Base-by-base conservation (phyloP, 2,797 vertebrate genomes). In the Girardinus metallicus region DNA sequence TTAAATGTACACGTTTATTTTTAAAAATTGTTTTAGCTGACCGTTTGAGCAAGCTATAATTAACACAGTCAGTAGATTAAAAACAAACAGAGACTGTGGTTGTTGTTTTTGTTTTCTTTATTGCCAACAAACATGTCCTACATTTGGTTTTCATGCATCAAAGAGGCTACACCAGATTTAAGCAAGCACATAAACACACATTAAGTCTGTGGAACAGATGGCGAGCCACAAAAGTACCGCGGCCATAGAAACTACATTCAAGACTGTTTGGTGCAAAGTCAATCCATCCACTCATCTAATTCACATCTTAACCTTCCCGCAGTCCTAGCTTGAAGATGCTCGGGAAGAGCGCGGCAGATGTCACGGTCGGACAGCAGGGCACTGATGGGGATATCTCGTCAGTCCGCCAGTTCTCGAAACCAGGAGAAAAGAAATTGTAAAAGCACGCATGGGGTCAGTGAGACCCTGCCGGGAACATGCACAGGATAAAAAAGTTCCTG, bases 131-230 rank as follows among this genome's bases (percentile, higher is more conserved):
- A 78, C 5, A 44, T 83, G 26, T 55, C 74, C 3, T 12, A 57
- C 13, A 39, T 81, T 60, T 49, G 36, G 16, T 36, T 68, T 83
- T 86, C 91, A 88, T 92, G 91, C 92, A 89, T 79, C 64, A 64
- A 88, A 80, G 12, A 2, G 26, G 11, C 21, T 41, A 79, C 55
- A 47, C 9, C 26, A 73, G 75, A 16, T 80, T 23, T n/a, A 47
- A 78, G 81, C 77, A 85, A 85, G 83, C 87, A 81, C 9, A 46
- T 76, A 13, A 73, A 71, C 2, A 82, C 75, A 83, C 72, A 55
- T 76, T 68, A 64, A 68, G 34, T 8, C 43, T 43, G 34, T 64
- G 23, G 73, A 64, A 57, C 4, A 47, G 39, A 78, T 68, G 60
- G 8, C 26, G 29, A 82, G 71, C 12, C 85, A 78, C 66, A 68